phyloP scores from a whole-genome alignment of 2,797 vertebrate genomes.

The Sebastes glaucus region DNA sequence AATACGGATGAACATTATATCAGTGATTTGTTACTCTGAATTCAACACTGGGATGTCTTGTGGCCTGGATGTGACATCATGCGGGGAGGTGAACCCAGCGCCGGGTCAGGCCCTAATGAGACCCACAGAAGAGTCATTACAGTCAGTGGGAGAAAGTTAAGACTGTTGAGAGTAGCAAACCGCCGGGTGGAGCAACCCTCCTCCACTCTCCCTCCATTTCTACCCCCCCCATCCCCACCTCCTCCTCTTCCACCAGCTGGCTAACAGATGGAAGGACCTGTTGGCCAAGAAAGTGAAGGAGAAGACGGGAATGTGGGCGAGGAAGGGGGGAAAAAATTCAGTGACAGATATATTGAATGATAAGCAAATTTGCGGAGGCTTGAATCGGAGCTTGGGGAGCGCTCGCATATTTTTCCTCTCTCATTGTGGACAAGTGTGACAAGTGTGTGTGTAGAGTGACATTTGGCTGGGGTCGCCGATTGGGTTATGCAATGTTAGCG shows the following conservation, averaged over 20 bases:
- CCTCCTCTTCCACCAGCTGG: constrained; percentile 74
- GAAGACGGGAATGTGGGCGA: constrained; percentile 53
- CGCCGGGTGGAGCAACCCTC: constrained; percentile 45
- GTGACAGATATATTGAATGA: constrained; percentile 62
- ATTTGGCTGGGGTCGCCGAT: constrained; percentile 29
- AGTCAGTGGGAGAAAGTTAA: constrained; percentile 66
- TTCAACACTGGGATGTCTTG: constrained; percentile 35
- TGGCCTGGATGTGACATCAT: constrained; percentile 63
- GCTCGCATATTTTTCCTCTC: constrained; percentile 16
- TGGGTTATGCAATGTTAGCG: constrained; percentile 61
- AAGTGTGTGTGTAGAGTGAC: constrained; percentile 34
- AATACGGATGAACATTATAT: background rate
- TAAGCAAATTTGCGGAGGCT: constrained; percentile 61
- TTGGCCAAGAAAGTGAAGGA: constrained; percentile 70
- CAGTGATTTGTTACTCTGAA: constrained; percentile 16
- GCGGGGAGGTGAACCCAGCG: constrained; percentile 49
- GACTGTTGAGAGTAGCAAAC: constrained; percentile 61
- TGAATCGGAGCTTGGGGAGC: constrained; percentile 41
- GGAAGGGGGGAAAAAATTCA: background rate
- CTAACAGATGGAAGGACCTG: constrained; percentile 79
- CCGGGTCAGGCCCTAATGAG: constrained; percentile 66
- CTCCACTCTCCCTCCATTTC: constrained; percentile 6
- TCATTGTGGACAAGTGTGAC: constrained; percentile 26
- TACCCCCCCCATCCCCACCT: background rate
- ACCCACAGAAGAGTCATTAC: constrained; percentile 67